Conservation (phyloP, 2,113 vertebrate species). For the Anguilla japonica region DNA sequence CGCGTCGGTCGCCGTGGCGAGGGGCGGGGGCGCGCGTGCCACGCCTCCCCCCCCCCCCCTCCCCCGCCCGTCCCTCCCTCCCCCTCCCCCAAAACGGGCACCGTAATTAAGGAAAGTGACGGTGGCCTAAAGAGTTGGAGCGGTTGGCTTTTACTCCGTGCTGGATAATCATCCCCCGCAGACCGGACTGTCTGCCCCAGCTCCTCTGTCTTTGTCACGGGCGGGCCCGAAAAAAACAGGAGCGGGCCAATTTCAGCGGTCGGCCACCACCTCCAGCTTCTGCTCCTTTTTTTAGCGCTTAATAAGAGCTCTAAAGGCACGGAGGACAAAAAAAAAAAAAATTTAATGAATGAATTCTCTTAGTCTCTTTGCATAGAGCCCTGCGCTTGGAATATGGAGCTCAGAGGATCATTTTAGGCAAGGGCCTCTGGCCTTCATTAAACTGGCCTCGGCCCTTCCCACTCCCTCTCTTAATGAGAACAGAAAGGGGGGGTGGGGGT, state of each 20-base stretch:
- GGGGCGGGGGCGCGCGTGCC: no score
- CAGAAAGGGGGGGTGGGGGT: neutral
- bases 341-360: no score
- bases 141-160: neutral
- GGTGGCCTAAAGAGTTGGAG: neutral
- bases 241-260: neutral
- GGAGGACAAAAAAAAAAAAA: neutral
- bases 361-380: neutral
- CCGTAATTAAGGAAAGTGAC: neutral
- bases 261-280: neutral
- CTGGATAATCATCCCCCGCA: neutral
- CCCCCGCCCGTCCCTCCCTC: no score
- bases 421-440: constrained; percentile 51
- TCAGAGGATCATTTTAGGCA: neutral
- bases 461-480: constrained; percentile 51
- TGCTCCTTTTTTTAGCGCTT: neutral
- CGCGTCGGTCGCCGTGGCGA: no score
- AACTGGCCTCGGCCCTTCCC: constrained; percentile 36
- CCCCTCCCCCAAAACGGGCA: no score
- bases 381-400: neutral
- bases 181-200: neutral
- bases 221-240: neutral
- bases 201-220: neutral
- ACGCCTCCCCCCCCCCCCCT: no score
- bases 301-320: neutral